phyloP scores from a whole-genome alignment of 1,140 invertebrate species.

The Glossosoma conforme region DNA sequence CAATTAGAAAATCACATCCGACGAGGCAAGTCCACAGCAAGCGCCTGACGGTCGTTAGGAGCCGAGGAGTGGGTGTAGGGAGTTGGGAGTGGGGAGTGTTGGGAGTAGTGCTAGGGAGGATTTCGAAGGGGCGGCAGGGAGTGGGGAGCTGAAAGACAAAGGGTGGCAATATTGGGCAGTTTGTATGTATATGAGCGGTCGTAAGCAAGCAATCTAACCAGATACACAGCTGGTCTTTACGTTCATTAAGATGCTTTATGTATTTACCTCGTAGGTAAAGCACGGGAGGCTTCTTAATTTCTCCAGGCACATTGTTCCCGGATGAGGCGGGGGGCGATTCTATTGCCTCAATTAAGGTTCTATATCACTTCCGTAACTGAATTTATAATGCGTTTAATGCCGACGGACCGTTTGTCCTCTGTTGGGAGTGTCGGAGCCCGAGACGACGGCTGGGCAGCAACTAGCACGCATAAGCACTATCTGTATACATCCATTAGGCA shows the following conservation, averaged over 20 bases:
- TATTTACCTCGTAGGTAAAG: slow-evolving; percentile 30
- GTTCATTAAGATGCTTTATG: slow-evolving; percentile 34
- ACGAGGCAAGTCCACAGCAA: background rate
- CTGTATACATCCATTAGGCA: too few relatives aligned
- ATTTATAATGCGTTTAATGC: slow-evolving; percentile 31
- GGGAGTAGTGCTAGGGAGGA: too few relatives aligned
- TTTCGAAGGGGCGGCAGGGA: slow-evolving; percentile 4
- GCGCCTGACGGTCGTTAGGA: slow-evolving; percentile 1
- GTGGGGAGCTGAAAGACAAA: slow-evolving; percentile 21
- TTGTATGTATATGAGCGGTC: slow-evolving; percentile 32
- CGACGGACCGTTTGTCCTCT: slow-evolving; percentile 11
- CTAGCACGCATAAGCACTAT: too few relatives aligned
- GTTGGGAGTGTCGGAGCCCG: too few relatives aligned
- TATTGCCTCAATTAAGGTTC: slow-evolving; percentile 30
- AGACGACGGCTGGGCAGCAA: too few relatives aligned
- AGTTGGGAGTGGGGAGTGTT: slow-evolving; percentile 3
- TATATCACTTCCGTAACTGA: slow-evolving; percentile 31
- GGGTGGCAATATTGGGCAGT: slow-evolving; percentile 32
- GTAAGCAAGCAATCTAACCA: slow-evolving; percentile 32
- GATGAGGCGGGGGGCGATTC: slow-evolving; percentile 8
- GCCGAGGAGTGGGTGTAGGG: background rate
- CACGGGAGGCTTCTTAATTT: slow-evolving; percentile 29
- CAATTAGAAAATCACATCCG: too few relatives aligned
- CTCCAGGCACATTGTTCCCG: slow-evolving; percentile 30
- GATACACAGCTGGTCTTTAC: slow-evolving; percentile 32